These are phyloP conservation scores for Buteo buteo DNA, from an alignment of 2,113 vertebrate genomes.

Conservation along the genomic window DNA sequence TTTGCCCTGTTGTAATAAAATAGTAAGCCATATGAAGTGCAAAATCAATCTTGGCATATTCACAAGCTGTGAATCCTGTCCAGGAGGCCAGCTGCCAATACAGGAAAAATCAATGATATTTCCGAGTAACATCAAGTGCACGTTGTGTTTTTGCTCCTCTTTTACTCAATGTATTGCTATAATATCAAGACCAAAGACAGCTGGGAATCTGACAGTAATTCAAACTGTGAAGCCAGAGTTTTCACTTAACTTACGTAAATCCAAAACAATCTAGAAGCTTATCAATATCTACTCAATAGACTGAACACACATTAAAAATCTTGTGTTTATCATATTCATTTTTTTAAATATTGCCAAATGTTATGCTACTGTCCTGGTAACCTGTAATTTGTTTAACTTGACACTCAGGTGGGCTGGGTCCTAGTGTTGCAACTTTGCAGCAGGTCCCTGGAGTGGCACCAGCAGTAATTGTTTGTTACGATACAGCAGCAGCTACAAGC, in stretches of 20 bases:
- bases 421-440: background rate
- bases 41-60: slow-evolving; percentile 20
- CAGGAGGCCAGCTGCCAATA: slow-evolving; percentile 10
- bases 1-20: background rate
- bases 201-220: background rate
- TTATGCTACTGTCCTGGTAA: background rate
- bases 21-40: background rate
- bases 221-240: background rate
- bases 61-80: background rate
- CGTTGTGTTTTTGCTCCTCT: background rate
- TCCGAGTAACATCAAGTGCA: background rate
- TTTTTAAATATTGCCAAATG: background rate
- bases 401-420: background rate
- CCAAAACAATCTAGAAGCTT: background rate
- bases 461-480: background rate
- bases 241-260: background rate
- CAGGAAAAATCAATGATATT: background rate
- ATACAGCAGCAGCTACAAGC: background rate
- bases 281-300: background rate
- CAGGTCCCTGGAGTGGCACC: background rate
- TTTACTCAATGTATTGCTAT: background rate
- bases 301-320: background rate
- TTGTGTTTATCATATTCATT: background rate
- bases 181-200: background rate
- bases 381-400: background rate